Conservation (phyloP, 2,888 invertebrate species). For the Tupiocoris notatus region DNA sequence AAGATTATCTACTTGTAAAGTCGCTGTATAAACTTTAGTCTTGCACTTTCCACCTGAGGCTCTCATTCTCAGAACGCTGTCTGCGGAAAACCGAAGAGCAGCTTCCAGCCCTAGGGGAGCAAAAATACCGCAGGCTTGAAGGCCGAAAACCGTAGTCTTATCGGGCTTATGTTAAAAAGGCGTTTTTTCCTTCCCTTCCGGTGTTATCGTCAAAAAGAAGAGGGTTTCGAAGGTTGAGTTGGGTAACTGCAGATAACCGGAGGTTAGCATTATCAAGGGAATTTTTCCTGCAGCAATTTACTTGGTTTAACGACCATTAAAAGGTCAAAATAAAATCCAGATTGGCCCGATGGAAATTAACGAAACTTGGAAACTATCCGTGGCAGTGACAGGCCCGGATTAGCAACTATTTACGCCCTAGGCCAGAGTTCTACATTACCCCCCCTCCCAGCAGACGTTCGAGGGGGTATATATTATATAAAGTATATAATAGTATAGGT, state of each 20-base stretch:
- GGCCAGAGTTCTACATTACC: too few relatives aligned
- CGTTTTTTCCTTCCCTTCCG: background rate
- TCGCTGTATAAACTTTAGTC: background rate
- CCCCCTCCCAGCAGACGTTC: too few relatives aligned
- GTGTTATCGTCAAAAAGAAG: background rate
- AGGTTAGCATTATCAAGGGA: too few relatives aligned
- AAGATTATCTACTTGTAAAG: background rate
- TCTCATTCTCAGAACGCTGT: background rate
- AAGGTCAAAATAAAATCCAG: too few relatives aligned
- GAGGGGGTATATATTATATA: too few relatives aligned
- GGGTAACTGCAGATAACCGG: background rate
- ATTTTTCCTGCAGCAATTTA: too few relatives aligned
- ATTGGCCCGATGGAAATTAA: too few relatives aligned
- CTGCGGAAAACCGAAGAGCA: background rate
- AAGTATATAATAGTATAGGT: too few relatives aligned
- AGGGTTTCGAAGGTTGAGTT: background rate
- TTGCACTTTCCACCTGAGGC: background rate
- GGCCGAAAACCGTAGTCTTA: background rate
- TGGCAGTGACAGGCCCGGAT: too few relatives aligned
- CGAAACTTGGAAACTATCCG: too few relatives aligned
- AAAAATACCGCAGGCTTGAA: background rate
- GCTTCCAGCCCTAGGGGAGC: background rate
- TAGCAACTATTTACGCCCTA: too few relatives aligned
- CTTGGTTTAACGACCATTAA: too few relatives aligned
- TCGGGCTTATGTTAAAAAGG: background rate